phyloP scores from a whole-genome alignment of 2,888 invertebrate genomes.

The Zaprionus bogoriensis region DNA sequence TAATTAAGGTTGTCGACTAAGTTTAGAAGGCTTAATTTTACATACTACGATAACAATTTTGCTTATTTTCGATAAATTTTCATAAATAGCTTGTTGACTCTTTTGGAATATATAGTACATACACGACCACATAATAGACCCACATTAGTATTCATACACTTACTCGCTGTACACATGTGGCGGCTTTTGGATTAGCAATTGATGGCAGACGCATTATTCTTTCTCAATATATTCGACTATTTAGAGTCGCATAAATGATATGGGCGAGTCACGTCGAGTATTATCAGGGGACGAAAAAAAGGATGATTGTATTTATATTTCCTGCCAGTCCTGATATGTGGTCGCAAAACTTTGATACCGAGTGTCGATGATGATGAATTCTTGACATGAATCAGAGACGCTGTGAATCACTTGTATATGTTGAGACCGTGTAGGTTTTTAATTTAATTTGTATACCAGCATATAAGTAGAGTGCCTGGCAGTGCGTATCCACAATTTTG shows the following conservation, averaged over 20 bases:
- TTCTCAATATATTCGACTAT: constrained; percentile 22
- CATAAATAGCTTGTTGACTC: too few species aligned
- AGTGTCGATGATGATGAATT: constrained; percentile 28
- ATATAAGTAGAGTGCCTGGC: too few species aligned
- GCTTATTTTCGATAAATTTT: too few species aligned
- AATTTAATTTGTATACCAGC: neutral
- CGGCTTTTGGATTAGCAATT: constrained; percentile 2
- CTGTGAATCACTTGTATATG: constrained; percentile 20
- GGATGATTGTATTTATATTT: constrained; percentile 30
- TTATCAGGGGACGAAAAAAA: constrained; percentile 34
- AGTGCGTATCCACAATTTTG: too few species aligned
- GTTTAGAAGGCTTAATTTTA: too few species aligned
- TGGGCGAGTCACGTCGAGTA: constrained; percentile 41
- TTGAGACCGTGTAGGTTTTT: neutral
- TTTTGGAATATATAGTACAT: too few species aligned
- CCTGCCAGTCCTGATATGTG: constrained; percentile 37
- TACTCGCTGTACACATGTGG: constrained; percentile 26
- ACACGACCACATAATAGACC: too few species aligned
- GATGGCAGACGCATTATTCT: constrained; percentile 14
- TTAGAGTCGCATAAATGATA: constrained; percentile 31
- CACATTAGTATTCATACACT: neutral
- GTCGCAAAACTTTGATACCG: constrained; percentile 22
- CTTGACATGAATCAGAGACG: constrained; percentile 34
- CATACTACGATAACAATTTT: too few species aligned
- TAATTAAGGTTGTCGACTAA: too few species aligned